A percentile compares a stretch with the other conserved stretches of the same genome.
Evolutionary conservation across 92 coral and sea anemone species (phyloP).

Genomic region (Phenganax subtilis): DNA sequence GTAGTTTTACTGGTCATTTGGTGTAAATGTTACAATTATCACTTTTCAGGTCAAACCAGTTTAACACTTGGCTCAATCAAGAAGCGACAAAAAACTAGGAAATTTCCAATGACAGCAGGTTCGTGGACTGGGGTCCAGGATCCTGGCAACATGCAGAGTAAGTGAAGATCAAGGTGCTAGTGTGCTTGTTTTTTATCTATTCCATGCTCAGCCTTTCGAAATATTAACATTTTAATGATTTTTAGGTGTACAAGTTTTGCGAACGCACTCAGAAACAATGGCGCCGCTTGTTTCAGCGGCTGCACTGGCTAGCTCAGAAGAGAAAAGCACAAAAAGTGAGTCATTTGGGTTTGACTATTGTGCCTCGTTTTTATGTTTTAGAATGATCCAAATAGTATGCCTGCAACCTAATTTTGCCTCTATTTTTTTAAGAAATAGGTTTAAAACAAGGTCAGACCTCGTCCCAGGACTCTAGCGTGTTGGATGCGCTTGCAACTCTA

Average conservation of each 20-base stretch:
- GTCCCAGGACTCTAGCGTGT: constrained; percentile 90
- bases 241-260: constrained; percentile 21
- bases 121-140: constrained; percentile 94
- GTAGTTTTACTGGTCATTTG: constrained; percentile 1
- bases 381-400: background rate
- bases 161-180: background rate
- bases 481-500: constrained; percentile 90
- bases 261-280: constrained; percentile 51
- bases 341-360: background rate
- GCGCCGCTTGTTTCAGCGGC: constrained; percentile 98
- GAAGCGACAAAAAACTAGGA: constrained; percentile 87
- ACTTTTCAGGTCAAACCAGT: constrained; percentile 65
- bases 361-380: background rate
- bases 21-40: background rate
- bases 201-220: background rate
- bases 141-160: constrained; percentile 55
- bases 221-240: background rate
- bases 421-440: constrained; percentile 1
- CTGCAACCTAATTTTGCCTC: background rate
- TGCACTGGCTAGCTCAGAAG: constrained; percentile 82
- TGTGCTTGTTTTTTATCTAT: background rate
- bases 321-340: constrained; percentile 32
- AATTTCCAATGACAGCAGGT: constrained; percentile 98
- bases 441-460: constrained; percentile 44
- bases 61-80: constrained; percentile 68